Evolutionary conservation across 2,113 vertebrate genomes (phyloP), one percentile per base, ranked within the genome.

Genomic region (Nestor notabilis): DNA sequence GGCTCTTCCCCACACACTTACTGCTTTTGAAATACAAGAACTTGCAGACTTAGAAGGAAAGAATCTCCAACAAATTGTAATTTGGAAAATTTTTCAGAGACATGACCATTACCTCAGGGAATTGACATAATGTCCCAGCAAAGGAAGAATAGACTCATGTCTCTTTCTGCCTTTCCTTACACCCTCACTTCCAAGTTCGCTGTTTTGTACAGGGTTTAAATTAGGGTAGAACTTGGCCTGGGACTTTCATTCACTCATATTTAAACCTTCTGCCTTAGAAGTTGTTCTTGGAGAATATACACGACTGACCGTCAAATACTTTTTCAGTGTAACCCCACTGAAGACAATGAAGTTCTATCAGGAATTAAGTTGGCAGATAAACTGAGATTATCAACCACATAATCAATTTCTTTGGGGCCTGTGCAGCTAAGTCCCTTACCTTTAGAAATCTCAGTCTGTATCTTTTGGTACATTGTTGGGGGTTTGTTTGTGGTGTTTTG

Each of bases 71-170:
- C 39, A 74, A 53, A 43, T 28, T 39, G 55, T 33, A 9, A 5
- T 37, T 61, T 65, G 8, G 86, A 69, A 65, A 69, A 80, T 33
- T 87, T 94, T 74, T 82, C 0, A 1, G 86, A 95, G 92, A 65
- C 88, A 35, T 43, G 61, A 72, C 10, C 52, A 4, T 78, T 78
- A 81, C 90, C 52, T 47, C 33, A 46, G 77, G 69, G 87, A 95
- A 79, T 7, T 94, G 83, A 92, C 69, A 94, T 87, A 79, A 96
- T 4, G 21, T 91, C 89, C 87, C 87, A 91, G 82, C 47, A 49
- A 76, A 87, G 37, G 87, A 96, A 93, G 91, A 95, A 89, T 2
- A 96, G 90, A 85, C 87, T 95, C 89, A 78, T 91, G 96, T 94
- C 91, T 96, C 76, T 24, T 58, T 31, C 55, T 95, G 91, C 64